Base-by-base conservation (phyloP, 2,888 invertebrate species). In the Acronicta psi region DNA sequence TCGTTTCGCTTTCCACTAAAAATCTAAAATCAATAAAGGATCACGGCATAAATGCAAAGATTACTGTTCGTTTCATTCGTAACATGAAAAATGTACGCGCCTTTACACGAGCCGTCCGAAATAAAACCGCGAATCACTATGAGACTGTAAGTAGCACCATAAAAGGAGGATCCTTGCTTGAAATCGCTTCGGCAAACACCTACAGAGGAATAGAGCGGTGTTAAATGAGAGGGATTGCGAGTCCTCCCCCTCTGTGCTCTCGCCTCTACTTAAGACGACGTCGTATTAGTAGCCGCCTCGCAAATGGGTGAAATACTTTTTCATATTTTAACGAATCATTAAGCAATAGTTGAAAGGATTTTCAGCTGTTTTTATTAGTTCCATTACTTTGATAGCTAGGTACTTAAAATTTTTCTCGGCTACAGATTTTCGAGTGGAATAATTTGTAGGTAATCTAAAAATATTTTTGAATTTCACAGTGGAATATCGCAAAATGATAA, bases 11-110 rank as follows among this genome's bases (percentile, higher is more conserved):
- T 91, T 89, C 89, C 88, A 89, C 92, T 93, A 93, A 93, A 93
- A 94, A 94, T 93, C 93, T 93, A 93, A 94, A 94, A 94, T 94
- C 93, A 93, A 93, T 93, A 93, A 93, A 92, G 93, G 93, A 93
- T 94, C 93, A 92, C 85, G 82, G 90, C 82, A 91, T 93, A 93
- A 94, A 93, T 93, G 93, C 93, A 92, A 93, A 94, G 94, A 94
- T 94, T 94, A 94, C 88, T 90, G 89, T 87, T 89, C 92, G 88
- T 81, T 90, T 82, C 87, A 86, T 83, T 88, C 88, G 85, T 83
- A 84, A 87, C 88, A 87, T 93, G 93, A 93, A 93, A 94, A 93
- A 93, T 93, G 91, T 92, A 85, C 90, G 89, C 85, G 87, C 88
- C 84, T 88, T 88, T 90, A 92, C 90, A 90, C 80, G 91, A 91